Conservation (phyloP, 2,797 vertebrate species). For the Dendrocincla fuliginosa region DNA sequence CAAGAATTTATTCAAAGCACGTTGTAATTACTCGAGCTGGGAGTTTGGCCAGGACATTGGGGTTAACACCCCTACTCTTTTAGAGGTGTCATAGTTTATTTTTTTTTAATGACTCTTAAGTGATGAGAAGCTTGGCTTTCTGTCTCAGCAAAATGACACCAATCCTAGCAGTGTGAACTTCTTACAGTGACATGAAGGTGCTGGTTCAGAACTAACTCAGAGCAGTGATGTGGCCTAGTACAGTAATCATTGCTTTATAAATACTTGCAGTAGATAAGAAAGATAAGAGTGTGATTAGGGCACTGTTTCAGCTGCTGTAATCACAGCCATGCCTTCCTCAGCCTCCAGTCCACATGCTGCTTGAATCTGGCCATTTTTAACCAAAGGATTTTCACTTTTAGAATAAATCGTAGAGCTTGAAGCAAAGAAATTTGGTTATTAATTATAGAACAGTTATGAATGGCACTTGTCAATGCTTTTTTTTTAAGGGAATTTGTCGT, state of each 20-base stretch:
- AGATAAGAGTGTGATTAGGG: slow-evolving; percentile 55
- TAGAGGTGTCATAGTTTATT: slow-evolving; percentile 40
- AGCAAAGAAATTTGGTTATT: background rate
- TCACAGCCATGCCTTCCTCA: background rate
- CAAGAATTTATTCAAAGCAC: slow-evolving; percentile 56
- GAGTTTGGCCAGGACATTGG: slow-evolving; percentile 45
- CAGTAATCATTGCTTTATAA: slow-evolving; percentile 47
- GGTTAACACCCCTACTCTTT: slow-evolving; percentile 57
- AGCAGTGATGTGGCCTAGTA: background rate
- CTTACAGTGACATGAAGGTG: background rate
- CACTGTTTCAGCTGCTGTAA: background rate
- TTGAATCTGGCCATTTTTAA: background rate
- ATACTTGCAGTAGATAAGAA: slow-evolving; percentile 38
- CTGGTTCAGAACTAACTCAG: slow-evolving; percentile 7
- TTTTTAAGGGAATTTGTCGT: background rate
- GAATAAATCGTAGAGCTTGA: background rate
- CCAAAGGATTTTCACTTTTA: background rate
- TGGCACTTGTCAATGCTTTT: background rate
- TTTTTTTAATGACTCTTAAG: slow-evolving; percentile 42
- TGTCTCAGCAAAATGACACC: slow-evolving; percentile 45
- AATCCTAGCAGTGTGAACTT: background rate
- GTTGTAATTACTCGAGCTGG: slow-evolving; percentile 15
- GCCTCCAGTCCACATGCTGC: background rate
- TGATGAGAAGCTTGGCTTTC: slow-evolving; percentile 37
- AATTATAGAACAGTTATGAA: background rate